Base-by-base conservation (phyloP, 1,140 invertebrate genomes). In the Diuraphis noxia region DNA sequence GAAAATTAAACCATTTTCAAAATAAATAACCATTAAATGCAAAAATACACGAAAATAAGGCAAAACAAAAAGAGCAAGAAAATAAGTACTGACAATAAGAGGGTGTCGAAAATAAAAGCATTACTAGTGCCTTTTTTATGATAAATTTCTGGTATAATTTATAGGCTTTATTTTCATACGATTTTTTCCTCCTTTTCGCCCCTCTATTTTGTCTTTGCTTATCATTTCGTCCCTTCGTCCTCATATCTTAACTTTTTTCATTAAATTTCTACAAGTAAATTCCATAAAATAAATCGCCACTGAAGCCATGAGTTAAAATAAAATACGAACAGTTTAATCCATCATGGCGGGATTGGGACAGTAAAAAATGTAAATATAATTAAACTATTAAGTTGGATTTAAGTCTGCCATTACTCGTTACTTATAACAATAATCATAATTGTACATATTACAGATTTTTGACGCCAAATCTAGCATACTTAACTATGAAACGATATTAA, bases 191-290 rank as follows among this genome's bases (percentile, higher is more conserved):
- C 52, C 38, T 52, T 30, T 19, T 40, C n/a, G n/a, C 40, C 1
- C 17, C 46, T n/a, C n/a, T 10, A 21, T 85, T 86, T 52, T 52
- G 34, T 52, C 34, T 85, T 85, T 46, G 9, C 82, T 86, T 86
- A 86, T 86, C 46, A 86, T 86, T 52, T 38, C 46, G 23, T 63
- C 25, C 52, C 30, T 46, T 49, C 43, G 7, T 49, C 3, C 23
- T n/a, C 25, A 30, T 88, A n/a, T 63, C 52, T 88, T 63, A 56
- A 88, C 86, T 88, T 88, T 88, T 88, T 88, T 88, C 52, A 56
- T 88, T 88, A 88, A 40, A 63, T 63, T 88, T 88, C 38, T 41
- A 56, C 85, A 38, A 36, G 46, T 49, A 86, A 86, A 86, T 86
- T 86, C 85, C 85, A 36, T 49, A 49, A 52, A 86, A 86, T 86